A percentile compares a stretch with the other conserved stretches of the same genome.
These are phyloP conservation scores for Spicauda simplicius DNA, from an alignment of 2,888 invertebrate species.

Conservation along the genomic window DNA sequence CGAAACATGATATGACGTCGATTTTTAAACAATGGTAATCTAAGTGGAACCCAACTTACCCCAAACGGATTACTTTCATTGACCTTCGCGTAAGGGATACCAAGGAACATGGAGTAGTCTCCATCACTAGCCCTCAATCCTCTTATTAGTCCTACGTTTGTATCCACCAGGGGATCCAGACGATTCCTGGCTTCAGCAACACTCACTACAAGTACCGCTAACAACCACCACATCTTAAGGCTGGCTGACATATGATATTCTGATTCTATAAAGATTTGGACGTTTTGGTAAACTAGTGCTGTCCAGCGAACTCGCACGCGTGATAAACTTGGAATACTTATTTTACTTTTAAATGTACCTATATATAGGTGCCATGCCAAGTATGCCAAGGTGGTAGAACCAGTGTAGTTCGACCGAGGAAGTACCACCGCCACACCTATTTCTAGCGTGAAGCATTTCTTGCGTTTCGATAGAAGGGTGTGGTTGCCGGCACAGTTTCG, in stretches of 20 bases:
- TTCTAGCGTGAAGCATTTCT: too few species aligned
- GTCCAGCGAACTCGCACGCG: background rate
- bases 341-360: too few species aligned
- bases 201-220: background rate
- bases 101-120: slow-evolving; percentile 58
- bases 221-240: slow-evolving; percentile 27
- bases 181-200: slow-evolving; percentile 25
- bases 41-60: slow-evolving; percentile 29
- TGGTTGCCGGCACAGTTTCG: too few species aligned
- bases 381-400: too few species aligned
- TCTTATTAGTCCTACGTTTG: slow-evolving; percentile 49
- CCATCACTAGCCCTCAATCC: slow-evolving; percentile 54
- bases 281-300: background rate
- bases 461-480: too few species aligned
- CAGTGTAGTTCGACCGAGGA: too few species aligned
- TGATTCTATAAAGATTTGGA: background rate
- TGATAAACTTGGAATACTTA: too few species aligned
- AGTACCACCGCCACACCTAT: too few species aligned
- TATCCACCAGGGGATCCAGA: slow-evolving; percentile 26
- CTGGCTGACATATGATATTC: slow-evolving; percentile 2
- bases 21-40: too few species aligned
- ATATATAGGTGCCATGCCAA: too few species aligned
- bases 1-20: too few species aligned
- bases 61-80: slow-evolving; percentile 57
- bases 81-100: slow-evolving; percentile 59